Base-by-base conservation (phyloP, 2,797 vertebrate genomes). In the Protosalanx chinensis region DNA sequence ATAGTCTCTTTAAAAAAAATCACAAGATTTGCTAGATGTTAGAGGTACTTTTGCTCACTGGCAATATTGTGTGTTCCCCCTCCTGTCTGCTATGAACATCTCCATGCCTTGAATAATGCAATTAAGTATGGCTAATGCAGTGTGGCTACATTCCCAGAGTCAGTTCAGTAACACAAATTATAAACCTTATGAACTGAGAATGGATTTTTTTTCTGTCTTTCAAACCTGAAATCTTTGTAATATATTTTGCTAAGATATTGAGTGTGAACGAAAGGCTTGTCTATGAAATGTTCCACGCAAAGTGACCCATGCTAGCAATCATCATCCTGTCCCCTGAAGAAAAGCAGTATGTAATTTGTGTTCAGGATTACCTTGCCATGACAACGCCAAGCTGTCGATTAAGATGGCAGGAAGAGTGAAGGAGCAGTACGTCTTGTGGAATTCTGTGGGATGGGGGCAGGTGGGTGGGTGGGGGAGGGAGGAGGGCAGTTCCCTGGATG, bases 121-220 rank as follows among this genome's bases (percentile, higher is more conserved):
- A 91, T 94, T 93, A 93, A 93, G 89, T 89, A 88, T 81, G 92
- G 91, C 91, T 91, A 92, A 92, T 90, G 88, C 88, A 78, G 84
- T 83, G 75, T 90, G 91, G 90, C 91, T 86, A 70, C 86, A 78
- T 83, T 93, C 86, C 86, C 83, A 87, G 90, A 90, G 82, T 88
- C 82, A 87, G 85, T 89, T 86, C 85, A 78, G 85, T 83, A 88
- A 88, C 89, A 90, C 86, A 82, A 88, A 91, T 91, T 86, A 87
- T 90, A 93, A 93, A 90, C 92, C 91, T 92, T 86, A 82, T 78
- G 87, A 91, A 89, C 91, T 84, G 83, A 76, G 81, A 68, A 86
- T 81, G 84, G 88, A 89, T 81, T 69, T 90, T 91, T 27, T 88
- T 92, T 91, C 87, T 91, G 90, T 91, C 32, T 53, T 30, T 90